Conservation (phyloP, 2,888 invertebrate species). For the Drosophila kambysellisi region DNA sequence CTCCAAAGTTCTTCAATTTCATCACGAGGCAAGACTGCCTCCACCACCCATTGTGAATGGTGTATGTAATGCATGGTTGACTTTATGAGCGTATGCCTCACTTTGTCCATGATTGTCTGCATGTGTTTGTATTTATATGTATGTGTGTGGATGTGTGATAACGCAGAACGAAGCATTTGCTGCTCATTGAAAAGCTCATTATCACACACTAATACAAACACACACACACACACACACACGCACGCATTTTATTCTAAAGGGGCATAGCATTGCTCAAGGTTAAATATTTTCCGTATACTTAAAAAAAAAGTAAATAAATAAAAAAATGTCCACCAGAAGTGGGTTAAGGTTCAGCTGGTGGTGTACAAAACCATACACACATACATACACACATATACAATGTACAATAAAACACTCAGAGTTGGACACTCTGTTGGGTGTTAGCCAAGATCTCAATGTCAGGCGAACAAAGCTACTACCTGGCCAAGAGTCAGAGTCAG, state of each 20-base stretch:
- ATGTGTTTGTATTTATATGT: constrained; percentile 27
- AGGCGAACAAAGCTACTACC: constrained; percentile 25
- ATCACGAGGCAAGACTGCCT: constrained; percentile 13
- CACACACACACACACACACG: constrained; percentile 21
- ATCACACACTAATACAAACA: constrained; percentile 43
- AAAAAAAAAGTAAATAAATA: constrained; percentile 1
- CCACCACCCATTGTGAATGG: constrained; percentile 14
- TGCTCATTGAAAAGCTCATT: constrained; percentile 65
- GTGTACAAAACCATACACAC: not conserved
- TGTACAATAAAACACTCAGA: constrained; percentile 24
- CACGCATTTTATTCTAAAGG: constrained; percentile 8
- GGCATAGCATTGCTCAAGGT: constrained; percentile 43
- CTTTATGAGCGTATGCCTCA: constrained; percentile 35
- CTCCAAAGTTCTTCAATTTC: constrained; percentile 31
- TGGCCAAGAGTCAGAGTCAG: constrained; percentile 39
- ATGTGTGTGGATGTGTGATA: constrained; percentile 51
- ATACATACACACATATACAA: not conserved
- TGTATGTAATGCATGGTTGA: constrained; percentile 45
- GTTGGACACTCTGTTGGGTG: constrained; percentile 4
- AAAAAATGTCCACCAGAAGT: constrained; percentile 30
- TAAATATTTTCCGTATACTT: constrained; percentile 52
- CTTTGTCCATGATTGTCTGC: constrained; percentile 18
- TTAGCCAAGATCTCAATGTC: constrained; percentile 49
- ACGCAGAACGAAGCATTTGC: constrained; percentile 41
- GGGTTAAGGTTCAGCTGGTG: constrained; percentile 52